Percentiles rank a stretch among this genome's conserved stretches.
Evolutionary conservation across 92 coral and sea anemone genomes (phyloP).

Genomic region (Isaurus tuberculatus): DNA sequence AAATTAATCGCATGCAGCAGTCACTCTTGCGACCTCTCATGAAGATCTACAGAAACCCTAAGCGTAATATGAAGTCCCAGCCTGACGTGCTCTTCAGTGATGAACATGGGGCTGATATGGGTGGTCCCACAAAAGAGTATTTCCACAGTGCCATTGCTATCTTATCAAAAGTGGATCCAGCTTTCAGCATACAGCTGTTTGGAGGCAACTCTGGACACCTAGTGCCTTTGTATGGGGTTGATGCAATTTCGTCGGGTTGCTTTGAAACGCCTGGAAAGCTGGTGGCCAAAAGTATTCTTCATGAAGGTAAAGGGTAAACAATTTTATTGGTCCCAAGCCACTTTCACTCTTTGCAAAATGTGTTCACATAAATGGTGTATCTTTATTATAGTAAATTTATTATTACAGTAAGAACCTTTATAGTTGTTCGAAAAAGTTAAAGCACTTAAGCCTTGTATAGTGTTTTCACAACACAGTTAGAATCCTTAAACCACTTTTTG

Average conservation of each 20-base stretch:
- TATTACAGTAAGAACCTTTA: no score
- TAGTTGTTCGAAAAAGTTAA: no score
- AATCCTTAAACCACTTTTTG: no score
- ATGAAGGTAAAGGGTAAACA: constrained; percentile 62
- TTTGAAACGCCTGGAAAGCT: constrained; percentile 54
- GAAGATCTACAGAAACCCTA: constrained; percentile 26
- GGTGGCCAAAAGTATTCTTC: constrained; percentile 56
- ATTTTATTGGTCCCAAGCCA: no score
- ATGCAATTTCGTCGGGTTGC: constrained; percentile 47
- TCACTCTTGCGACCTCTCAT: constrained; percentile 34
- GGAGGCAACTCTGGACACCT: constrained; percentile 27
- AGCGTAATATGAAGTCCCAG: neutral
- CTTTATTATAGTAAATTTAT: no score
- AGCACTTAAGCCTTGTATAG: no score
- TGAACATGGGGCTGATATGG: constrained; percentile 28
- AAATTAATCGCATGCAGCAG: constrained; percentile 36
- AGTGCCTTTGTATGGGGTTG: constrained; percentile 30
- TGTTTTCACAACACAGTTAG: no score
- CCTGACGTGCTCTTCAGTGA: constrained; percentile 15
- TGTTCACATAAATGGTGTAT: no score
- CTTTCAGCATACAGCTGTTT: neutral
- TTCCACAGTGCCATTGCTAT: constrained; percentile 3
- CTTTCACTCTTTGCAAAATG: no score
- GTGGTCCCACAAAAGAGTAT: constrained; percentile 30
- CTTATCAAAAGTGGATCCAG: constrained; percentile 9